Percentiles rank a stretch among this genome's conserved stretches.
Conservation (phyloP, 1,140 invertebrate genomes). For the Zelostemma sp. region DNA sequence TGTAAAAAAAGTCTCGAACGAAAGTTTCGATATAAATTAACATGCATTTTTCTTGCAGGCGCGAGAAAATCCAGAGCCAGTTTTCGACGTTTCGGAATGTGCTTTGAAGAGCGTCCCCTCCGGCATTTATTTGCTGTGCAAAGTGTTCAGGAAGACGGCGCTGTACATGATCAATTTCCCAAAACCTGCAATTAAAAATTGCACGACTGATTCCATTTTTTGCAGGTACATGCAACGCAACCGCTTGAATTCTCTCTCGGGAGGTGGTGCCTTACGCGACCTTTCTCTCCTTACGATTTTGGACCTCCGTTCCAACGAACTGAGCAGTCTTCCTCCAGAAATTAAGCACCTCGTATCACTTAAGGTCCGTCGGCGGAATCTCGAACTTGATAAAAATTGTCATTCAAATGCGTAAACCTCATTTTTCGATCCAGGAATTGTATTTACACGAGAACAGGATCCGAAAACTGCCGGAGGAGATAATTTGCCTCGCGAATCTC, state of each 20-base stretch:
- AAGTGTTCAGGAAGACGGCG: slow-evolving; percentile 81
- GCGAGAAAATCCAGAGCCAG: slow-evolving; percentile 80
- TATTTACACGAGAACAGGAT: slow-evolving; percentile 77
- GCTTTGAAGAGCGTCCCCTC: slow-evolving; percentile 77
- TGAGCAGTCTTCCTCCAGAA: slow-evolving; percentile 74
- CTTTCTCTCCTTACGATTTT: slow-evolving; percentile 77
- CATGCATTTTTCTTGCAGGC: slow-evolving; percentile 68
- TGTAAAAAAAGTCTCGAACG: too few relatives aligned
- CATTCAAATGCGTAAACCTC: not conserved
- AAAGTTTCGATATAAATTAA: too few relatives aligned
- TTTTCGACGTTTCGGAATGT: slow-evolving; percentile 83
- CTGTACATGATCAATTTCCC: too few relatives aligned
- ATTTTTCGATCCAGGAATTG: slow-evolving; percentile 71
- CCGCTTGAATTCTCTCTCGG: slow-evolving; percentile 75
- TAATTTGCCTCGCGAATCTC: slow-evolving; percentile 75
- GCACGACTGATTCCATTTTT: too few relatives aligned
- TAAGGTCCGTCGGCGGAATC: slow-evolving; percentile 61
- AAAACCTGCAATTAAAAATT: too few relatives aligned
- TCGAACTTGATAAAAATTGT: not conserved
- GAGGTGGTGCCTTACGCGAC: slow-evolving; percentile 79
- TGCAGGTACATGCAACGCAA: slow-evolving; percentile 78
- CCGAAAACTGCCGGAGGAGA: slow-evolving; percentile 76
- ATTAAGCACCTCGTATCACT: slow-evolving; percentile 75
- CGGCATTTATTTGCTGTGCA: slow-evolving; percentile 82
- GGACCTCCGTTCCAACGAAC: slow-evolving; percentile 80